Evolutionary conservation across 2,113 vertebrate genomes (phyloP), one percentile per base, ranked within the genome.

Genomic region (Pionites leucogaster): DNA sequence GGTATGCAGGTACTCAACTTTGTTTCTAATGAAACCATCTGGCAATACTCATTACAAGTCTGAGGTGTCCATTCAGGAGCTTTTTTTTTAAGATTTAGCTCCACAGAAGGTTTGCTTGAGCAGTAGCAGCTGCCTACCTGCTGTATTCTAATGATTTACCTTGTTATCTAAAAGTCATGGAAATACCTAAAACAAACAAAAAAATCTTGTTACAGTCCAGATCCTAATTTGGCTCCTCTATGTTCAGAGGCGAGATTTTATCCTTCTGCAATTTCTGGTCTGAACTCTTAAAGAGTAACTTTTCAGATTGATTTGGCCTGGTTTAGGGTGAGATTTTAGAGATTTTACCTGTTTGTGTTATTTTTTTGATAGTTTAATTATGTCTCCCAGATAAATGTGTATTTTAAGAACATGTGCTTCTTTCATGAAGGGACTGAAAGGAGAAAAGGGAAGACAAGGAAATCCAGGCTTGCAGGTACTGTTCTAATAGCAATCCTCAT

Each of bases 361-460:
- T 62, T 69, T 82, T 69, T 82, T 75, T 50, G 2, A 35, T 35
- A 50, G 17, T 47, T 92, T 46, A 59, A 59, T 86, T 88, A 31
- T 3, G 1, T 78, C 28, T 88, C 23, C 35, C 17, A 49, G 31
- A 60, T 64, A 87, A 86, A 63, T 76, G 3, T 47, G 0, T 53
- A 24, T 80, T 82, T 89, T 87, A 57, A 86, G 52, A 62, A 42
- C 39, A 77, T 82, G 14, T 84, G 1, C 64, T 92, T 96, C 87
- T 95, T 95, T 96, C 94, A 63, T 90, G 50, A 98, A 98, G 98
- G 98, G 98, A 25, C 93, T 94, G 67, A 98, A 97, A 89, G 99
- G 99, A 91, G 98, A 98, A 95, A 98, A 96, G 72, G 99, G 99
- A 98, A 98, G 98, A 70, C 82, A 95, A 44, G 99, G 99, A 62